Conservation (phyloP, 2,113 vertebrate genomes). For the Arvicanthis niloticus region DNA sequence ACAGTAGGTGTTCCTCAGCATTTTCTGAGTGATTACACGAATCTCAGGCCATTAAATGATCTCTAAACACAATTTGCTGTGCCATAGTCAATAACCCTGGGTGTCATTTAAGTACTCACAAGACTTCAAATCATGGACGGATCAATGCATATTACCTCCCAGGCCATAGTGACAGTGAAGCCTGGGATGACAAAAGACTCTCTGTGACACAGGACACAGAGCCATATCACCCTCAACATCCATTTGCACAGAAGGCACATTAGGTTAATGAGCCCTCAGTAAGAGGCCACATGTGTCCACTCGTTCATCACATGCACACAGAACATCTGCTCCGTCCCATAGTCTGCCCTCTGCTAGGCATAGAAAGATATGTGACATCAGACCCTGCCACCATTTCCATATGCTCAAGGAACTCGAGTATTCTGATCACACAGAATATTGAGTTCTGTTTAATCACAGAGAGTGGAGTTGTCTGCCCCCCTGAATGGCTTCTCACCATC, state of each 20-base stretch:
- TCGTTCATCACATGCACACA: neutral
- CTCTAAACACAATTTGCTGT: conserved; percentile 64
- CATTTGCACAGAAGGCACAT: neutral
- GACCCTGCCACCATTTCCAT: neutral
- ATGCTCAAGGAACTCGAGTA: neutral
- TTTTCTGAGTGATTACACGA: neutral
- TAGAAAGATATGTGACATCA: neutral
- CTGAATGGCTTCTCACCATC: neutral
- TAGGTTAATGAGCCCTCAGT: neutral
- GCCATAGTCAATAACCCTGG: conserved; percentile 66
- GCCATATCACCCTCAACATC: neutral
- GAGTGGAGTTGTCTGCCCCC: neutral
- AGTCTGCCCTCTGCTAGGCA: neutral
- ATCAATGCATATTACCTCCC: conserved; percentile 65
- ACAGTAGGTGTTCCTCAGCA: conserved; percentile 34
- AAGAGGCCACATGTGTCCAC: neutral
- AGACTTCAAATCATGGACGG: conserved; percentile 56
- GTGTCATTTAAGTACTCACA: conserved; percentile 67
- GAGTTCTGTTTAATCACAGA: neutral
- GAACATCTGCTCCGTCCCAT: neutral
- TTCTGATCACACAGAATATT: neutral
- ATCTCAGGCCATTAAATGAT: conserved; percentile 38
- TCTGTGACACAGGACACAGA: neutral
- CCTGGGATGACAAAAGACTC: conserved; percentile 15
- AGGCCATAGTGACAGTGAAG: neutral